Base-by-base conservation (phyloP, 2,797 vertebrate species). In the Aeoliscus strigatus region DNA sequence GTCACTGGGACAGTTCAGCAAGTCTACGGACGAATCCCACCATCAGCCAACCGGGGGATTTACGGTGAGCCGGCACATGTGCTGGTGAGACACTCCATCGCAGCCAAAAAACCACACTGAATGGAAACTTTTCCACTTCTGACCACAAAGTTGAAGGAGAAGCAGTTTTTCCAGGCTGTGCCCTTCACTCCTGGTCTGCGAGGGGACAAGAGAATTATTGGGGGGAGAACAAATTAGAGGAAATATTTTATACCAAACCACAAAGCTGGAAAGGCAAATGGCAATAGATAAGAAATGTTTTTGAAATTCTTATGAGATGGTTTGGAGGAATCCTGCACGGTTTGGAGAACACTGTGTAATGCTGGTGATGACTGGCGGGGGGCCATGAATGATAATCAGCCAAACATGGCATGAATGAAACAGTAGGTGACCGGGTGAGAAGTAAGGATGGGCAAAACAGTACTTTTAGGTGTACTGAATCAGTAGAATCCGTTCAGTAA, bases 211-310 rank as follows among this genome's bases (percentile, higher is more conserved):
- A 73, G 65, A 74, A 36, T 69, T 76, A 66, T 40, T 59, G 38
- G 46, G 35, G 50, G 24, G 8, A 25, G 9, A 56, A 70, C 73
- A 75, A 76, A 58, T 73, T 73, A 73, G 46, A 48, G 37, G 51
- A 51, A 46, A n/a, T 67, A 57, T 52, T 70, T 71, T 70, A 62
- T 75, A 43, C 50, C 51, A 69, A 80, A 74, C 84, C 80, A 71
- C 80, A 63, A 39, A 55, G 46, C 49, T 66, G 63, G 42, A 79
- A 63, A 49, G 62, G 55, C 55, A 44, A 70, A 60, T 34, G 51
- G 57, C 25, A 33, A 74, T 64, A 67, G 37, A 53, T 40, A 47
- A 51, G 53, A 50, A 62, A 44, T 23, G 43, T 43, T 40, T 56
- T 64, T 60, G 24, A 70, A 61, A 77, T 81, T 75, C 60, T 62